Conservation (phyloP, 2,888 invertebrate genomes). For the Steinernema hermaphroditum region DNA sequence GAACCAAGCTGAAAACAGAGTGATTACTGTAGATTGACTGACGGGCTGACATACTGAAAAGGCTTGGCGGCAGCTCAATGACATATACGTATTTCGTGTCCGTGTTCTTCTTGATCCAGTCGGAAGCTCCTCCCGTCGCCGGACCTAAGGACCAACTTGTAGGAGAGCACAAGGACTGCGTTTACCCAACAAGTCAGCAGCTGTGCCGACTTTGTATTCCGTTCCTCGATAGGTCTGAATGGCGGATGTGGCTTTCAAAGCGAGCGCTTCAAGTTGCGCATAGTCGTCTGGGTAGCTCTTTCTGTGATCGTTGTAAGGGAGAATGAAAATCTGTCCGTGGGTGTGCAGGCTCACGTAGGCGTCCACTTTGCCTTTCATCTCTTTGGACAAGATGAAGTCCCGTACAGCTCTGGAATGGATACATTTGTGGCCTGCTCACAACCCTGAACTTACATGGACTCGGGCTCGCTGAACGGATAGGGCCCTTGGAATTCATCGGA, state of each 20-base stretch:
- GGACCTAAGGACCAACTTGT: slow-evolving; percentile 42
- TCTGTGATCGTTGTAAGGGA: slow-evolving; percentile 62
- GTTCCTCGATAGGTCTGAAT: slow-evolving; percentile 52
- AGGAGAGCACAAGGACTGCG: neutral
- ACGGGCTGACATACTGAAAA: neutral
- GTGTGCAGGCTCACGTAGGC: slow-evolving; percentile 65
- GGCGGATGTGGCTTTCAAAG: slow-evolving; percentile 46
- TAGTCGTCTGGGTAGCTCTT: slow-evolving; percentile 61
- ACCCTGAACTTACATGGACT: slow-evolving; percentile 58
- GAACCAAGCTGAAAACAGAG: slow-evolving; percentile 57
- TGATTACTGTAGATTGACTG: neutral
- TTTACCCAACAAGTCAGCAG: slow-evolving; percentile 61
- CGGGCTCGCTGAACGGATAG: slow-evolving; percentile 64
- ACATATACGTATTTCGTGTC: slow-evolving; percentile 65
- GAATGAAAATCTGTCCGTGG: slow-evolving; percentile 65
- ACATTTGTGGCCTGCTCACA: too few relatives aligned
- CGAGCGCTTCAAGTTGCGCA: slow-evolving; percentile 54
- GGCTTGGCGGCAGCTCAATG: slow-evolving; percentile 62
- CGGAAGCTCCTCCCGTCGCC: slow-evolving; percentile 64
- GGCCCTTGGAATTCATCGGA: slow-evolving; percentile 65
- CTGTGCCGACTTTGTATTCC: slow-evolving; percentile 61
- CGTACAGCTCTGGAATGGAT: slow-evolving; percentile 56
- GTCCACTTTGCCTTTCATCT: slow-evolving; percentile 56
- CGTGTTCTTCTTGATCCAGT: slow-evolving; percentile 65
- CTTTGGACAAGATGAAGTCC: slow-evolving; percentile 55